phyloP scores from a whole-genome alignment of 2,113 vertebrate species.

The Nothobranchius furzeri region DNA sequence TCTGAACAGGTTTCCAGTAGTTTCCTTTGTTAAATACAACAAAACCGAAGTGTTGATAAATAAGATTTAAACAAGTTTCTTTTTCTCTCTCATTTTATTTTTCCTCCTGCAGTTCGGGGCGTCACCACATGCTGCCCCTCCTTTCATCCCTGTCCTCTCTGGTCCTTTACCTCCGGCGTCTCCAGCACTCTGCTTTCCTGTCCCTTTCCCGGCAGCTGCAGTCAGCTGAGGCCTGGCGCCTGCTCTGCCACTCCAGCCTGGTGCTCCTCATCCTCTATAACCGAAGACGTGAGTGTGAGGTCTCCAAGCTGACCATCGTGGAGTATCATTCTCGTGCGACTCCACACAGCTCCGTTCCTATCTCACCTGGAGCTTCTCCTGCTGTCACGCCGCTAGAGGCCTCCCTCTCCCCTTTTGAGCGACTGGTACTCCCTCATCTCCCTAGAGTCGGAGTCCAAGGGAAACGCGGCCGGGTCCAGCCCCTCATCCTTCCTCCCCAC shows the following conservation, averaged over 20 bases:
- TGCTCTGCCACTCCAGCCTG: constrained; percentile 82
- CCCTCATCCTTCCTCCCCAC: constrained; percentile 80
- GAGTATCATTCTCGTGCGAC: constrained; percentile 74
- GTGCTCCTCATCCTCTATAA: constrained; percentile 83
- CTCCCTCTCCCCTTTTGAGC: constrained; percentile 80
- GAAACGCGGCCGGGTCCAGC: constrained; percentile 79
- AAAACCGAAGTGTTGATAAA: too few relatives aligned
- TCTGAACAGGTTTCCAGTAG: too few relatives aligned
- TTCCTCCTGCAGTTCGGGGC: constrained; percentile 56
- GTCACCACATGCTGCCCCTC: constrained; percentile 79
- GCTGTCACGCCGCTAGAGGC: constrained; percentile 75
- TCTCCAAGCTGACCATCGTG: constrained; percentile 76
- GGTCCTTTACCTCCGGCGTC: constrained; percentile 78
- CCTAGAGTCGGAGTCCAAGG: constrained; percentile 78
- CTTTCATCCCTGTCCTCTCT: constrained; percentile 81
- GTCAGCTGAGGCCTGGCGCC: constrained; percentile 80
- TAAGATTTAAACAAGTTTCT: too few relatives aligned
- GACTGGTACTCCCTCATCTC: constrained; percentile 77
- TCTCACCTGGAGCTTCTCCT: constrained; percentile 59
- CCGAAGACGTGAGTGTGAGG: constrained; percentile 81
- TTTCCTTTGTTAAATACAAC: too few relatives aligned
- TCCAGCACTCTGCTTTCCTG: constrained; percentile 79
- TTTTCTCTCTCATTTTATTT: too few relatives aligned
- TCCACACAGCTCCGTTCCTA: constrained; percentile 67
- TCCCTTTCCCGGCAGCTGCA: constrained; percentile 76